Conservation (phyloP, 2,888 invertebrate genomes). For the Arctia plantaginis region DNA sequence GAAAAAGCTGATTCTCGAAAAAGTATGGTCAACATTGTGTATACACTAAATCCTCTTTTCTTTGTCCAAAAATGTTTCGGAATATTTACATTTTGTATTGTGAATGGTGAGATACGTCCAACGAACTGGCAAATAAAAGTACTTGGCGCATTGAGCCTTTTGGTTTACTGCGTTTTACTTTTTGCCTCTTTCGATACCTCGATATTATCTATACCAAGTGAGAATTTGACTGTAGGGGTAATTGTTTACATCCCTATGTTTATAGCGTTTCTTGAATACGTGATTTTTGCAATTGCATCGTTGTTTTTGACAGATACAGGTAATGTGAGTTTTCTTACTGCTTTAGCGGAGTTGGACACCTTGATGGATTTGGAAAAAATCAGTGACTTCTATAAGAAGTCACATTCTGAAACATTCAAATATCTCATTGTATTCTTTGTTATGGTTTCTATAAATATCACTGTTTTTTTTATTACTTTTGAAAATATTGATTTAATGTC, state of each 20-base stretch:
- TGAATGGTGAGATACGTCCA: not conserved
- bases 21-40: not conserved
- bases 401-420: conserved; percentile 39
- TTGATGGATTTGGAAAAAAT: conserved; percentile 45
- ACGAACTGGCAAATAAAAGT: not conserved
- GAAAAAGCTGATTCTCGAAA: not conserved
- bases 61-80: not conserved
- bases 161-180: not conserved
- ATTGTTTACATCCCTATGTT: conserved; percentile 23
- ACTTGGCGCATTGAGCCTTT: not conserved
- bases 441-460: conserved; percentile 32
- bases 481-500: not conserved
- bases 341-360: conserved; percentile 62
- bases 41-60: not conserved
- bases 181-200: too few species aligned
- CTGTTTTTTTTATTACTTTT: not conserved
- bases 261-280: conserved; percentile 56
- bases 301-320: conserved; percentile 51
- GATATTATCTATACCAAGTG: too few species aligned
- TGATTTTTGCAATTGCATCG: conserved; percentile 49
- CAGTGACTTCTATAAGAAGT: conserved; percentile 53
- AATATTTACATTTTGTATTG: conserved; percentile 10
- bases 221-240: too few species aligned
- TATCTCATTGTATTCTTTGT: conserved; percentile 42
- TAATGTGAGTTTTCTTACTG: conserved; percentile 58